Percentiles rank a stretch among this genome's conserved stretches.
These are phyloP conservation scores for Xyrauchen texanus DNA, from an alignment of 2,113 vertebrate species.

Conservation along the genomic window DNA sequence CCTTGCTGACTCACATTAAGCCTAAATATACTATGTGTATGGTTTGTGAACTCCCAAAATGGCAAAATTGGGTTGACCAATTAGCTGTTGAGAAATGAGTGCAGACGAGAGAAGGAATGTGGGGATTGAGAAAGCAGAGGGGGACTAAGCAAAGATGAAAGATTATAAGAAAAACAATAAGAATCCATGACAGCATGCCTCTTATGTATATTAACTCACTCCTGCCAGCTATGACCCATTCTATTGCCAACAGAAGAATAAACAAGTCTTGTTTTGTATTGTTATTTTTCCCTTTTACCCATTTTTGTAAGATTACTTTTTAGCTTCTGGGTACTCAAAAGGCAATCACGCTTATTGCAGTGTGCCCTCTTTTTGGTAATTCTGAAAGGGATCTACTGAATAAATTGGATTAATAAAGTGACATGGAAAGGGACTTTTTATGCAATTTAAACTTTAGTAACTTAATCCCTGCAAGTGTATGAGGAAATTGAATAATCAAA, in stretches of 20 bases:
- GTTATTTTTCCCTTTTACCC: not conserved
- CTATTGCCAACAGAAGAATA: not conserved
- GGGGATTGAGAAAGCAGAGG: conserved; percentile 43
- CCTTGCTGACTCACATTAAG: conserved; percentile 1
- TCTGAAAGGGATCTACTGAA: conserved; percentile 35
- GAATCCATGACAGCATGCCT: conserved; percentile 14
- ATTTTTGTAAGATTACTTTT: not conserved
- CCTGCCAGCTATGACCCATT: conserved; percentile 8
- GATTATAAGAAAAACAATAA: conserved; percentile 30
- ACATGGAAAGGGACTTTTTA: conserved; percentile 37
- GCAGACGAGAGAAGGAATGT: conserved; percentile 16
- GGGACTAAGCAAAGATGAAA: conserved; percentile 47
- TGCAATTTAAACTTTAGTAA: conserved; percentile 47
- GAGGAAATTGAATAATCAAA: conserved; percentile 54
- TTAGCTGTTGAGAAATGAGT: conserved; percentile 31
- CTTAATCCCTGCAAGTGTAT: conserved; percentile 48
- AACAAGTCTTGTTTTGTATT: not conserved
- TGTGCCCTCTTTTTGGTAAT: conserved; percentile 1
- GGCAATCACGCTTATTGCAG: not conserved
- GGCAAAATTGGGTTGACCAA: conserved; percentile 42
- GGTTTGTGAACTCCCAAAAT: conserved; percentile 23
- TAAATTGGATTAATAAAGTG: conserved; percentile 47
- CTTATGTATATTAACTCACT: conserved; percentile 42
- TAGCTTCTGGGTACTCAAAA: not conserved
- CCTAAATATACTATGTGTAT: not conserved